Base-by-base conservation (phyloP, 2,113 vertebrate genomes). In the Sylvia atricapilla region DNA sequence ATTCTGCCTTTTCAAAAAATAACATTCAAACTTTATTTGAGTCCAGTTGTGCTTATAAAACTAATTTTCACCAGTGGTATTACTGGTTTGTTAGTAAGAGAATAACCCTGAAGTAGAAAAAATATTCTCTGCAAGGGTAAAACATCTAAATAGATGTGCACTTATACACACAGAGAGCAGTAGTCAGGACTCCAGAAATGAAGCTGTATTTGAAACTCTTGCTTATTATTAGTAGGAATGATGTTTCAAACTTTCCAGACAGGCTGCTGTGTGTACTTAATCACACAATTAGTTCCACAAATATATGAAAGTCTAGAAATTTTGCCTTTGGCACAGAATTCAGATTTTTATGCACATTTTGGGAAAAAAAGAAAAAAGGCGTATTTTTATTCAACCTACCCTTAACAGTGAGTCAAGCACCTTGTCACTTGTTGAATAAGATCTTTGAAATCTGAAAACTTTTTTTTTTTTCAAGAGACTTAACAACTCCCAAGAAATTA, bases 401-500 rank as follows among this genome's bases (percentile, higher is more conserved):
- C 77, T 68, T 64, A 75, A 41, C 0, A 81, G 17, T 9, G 56
- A 63, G 15, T 21, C 56, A 87, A 78, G 3, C 49, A 72, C 44
- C 23, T 39, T 59, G 24, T 30, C n/a, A 70, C 39, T 72, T 81
- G 14, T 80, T 89, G 39, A 70, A 1, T 35, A 39, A 64, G 41
- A 88, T 59, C 24, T 88, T 9, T 66, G 55, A 73, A 75, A 76
- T 53, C 21, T 37, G 14, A 33, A 63, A 2, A 30, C 43, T 49
- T 39, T 53, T 56, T 91, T 56, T 90, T 67, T 93, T 77, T 92
- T 70, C 17, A 67, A 80, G 73, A 96, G 30, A 94, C 81, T 84
- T 68, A 94, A 94, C 84, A 96, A 95, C 77, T 89, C 78, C 80
- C 82, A 90, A 91, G 91, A 83, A 85, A 95, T 90, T 55, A 85